Conservation (phyloP, 2,888 invertebrate genomes). For the Tromatobia lineatoria region DNA sequence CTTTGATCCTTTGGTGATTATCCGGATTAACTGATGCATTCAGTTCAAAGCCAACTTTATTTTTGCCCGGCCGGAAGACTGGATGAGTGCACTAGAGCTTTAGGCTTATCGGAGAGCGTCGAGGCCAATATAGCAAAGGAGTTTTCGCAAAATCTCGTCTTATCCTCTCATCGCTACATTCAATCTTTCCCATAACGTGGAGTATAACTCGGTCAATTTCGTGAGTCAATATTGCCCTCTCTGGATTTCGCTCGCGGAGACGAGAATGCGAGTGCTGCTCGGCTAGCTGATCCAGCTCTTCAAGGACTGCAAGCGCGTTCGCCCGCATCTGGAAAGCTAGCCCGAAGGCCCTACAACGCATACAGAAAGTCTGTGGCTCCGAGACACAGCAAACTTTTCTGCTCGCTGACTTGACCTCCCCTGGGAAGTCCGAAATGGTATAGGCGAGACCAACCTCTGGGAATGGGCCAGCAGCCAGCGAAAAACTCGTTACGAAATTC, state of each 20-base stretch:
- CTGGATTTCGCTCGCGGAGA: conserved; percentile 64
- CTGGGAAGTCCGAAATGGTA: conserved; percentile 25
- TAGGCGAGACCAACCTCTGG: conserved; percentile 8
- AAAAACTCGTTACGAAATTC: conserved; percentile 53
- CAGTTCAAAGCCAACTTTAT: not conserved
- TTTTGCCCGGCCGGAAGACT: not conserved
- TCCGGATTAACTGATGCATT: conserved; percentile 18
- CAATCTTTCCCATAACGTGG: conserved; percentile 3
- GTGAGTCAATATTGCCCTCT: conserved; percentile 71
- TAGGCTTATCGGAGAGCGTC: not conserved
- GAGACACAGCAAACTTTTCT: conserved; percentile 66
- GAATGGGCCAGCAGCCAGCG: conserved; percentile 19
- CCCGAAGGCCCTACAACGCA: conserved; percentile 31
- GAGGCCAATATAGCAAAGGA: not conserved
- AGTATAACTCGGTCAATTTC: conserved; percentile 67
- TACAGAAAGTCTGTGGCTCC: conserved; percentile 3
- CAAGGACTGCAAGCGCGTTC: conserved; percentile 59
- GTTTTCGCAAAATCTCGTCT: conserved; percentile 39
- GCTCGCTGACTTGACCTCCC: conserved; percentile 30
- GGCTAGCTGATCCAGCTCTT: conserved; percentile 48
- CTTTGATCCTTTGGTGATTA: not conserved
- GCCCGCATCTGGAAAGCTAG: conserved; percentile 52
- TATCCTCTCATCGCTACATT: conserved; percentile 12
- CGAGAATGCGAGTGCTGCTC: conserved; percentile 48
- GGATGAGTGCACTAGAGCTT: conserved; percentile 12